Base-by-base conservation (phyloP, 2,888 invertebrate species). In the Tyria jacobaeae region DNA sequence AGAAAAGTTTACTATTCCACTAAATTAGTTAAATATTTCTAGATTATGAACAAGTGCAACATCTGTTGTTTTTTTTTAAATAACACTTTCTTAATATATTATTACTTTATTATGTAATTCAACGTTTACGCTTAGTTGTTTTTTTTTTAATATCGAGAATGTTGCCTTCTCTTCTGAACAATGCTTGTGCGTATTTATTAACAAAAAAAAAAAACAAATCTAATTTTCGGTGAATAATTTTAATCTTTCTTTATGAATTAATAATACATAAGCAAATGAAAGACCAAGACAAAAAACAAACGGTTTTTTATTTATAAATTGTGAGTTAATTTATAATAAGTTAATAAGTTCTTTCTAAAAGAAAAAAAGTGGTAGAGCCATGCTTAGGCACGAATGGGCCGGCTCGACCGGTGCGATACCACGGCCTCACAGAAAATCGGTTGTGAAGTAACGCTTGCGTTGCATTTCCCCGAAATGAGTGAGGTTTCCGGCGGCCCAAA, bases 271-370 rank as follows among this genome's bases (percentile, higher is more conserved):
- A 39, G 21, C 17, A 12, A 56, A n/a, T 50, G 48, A n/a, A 48
- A 35, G 53, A 68, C 48, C 62, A 55, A 75, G 17, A n/a, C n/a
- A n/a, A n/a, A 55, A 75, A 66, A 72, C 63, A 64, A 66, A 64
- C 57, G 24, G 47, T 47, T 49, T 58, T 51, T 35, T 67, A 64
- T 68, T 49, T 66, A 60, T 67, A 65, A 58, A 65, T 62, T 59
- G 62, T 55, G 62, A 59, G 55, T 62, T 60, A 61, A 51, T 76
- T 75, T 71, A 68, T 75, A 60, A 57, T 35, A 21, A 35, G 21
- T 60, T 62, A 53, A 65, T 72, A 68, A 49, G 54, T n/a, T n/a
- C n/a, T n/a, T n/a, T n/a, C n/a, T n/a, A n/a, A n/a, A n/a, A n/a
- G n/a, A n/a, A n/a, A n/a, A n/a, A n/a, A n/a, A n/a, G n/a, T n/a